These are phyloP conservation scores for Astreopora myriophthalma DNA, from an alignment of 64 coral and sea anemone genomes.

Conservation along the genomic window DNA sequence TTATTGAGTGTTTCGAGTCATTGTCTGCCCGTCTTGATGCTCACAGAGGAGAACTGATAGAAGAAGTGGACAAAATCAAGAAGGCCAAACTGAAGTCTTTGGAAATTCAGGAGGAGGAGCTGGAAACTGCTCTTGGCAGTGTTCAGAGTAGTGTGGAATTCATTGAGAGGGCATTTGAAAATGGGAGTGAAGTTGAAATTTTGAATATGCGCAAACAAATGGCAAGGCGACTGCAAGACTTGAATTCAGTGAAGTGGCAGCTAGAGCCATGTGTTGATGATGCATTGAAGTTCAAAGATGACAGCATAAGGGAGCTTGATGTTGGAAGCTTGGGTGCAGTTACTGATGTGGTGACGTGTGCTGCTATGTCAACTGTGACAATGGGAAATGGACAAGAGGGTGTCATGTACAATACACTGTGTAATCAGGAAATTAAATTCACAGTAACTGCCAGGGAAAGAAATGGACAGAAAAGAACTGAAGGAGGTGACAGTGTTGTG, in stretches of 20 bases:
- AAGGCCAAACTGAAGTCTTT: not conserved
- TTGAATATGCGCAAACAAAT: conserved; percentile 55
- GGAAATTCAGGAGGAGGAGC: not conserved
- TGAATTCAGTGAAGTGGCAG: conserved; percentile 32
- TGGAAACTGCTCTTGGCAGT: conserved; percentile 22
- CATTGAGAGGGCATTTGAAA: conserved; percentile 50
- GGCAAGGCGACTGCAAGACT: not conserved
- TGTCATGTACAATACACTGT: conserved; percentile 53
- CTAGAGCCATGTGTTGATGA: conserved; percentile 21
- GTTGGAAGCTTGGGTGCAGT: conserved; percentile 24
- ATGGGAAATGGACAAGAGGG: conserved; percentile 51
- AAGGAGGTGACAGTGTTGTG: not conserved
- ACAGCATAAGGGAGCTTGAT: not conserved
- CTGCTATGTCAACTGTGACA: not conserved
- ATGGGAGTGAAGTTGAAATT: conserved; percentile 67
- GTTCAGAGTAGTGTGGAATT: conserved; percentile 57
- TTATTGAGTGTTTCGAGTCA: not conserved
- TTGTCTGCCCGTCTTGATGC: not conserved
- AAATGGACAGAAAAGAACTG: not conserved
- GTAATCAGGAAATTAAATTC: conserved; percentile 27
- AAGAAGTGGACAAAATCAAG: not conserved
- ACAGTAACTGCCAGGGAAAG: not conserved
- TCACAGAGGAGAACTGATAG: not conserved
- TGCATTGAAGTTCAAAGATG: not conserved
- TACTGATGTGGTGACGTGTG: not conserved